Evolutionary conservation across 92 coral and sea anemone species (phyloP), one percentile per base, ranked within the genome.

Genomic region (Porites evermanni): DNA sequence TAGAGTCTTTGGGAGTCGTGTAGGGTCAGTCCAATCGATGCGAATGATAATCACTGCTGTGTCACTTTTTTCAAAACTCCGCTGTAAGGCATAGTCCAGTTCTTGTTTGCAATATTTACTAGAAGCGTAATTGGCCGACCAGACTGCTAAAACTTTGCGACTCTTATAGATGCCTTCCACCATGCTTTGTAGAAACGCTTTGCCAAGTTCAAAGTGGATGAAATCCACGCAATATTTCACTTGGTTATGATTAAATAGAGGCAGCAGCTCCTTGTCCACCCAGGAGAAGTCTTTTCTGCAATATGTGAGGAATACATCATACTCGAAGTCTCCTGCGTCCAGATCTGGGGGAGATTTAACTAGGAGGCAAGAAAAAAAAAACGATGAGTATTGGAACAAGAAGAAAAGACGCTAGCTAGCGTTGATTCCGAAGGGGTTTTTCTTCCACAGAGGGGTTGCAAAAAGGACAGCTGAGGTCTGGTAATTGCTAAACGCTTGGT

Each of bases 281-380:
- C 79, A 83, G 5, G 61, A 0, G 1, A 12, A 61, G 23, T 83
- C 87, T 29, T 73, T 74, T 23, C 66, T 73, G 60, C 87, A 50
- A 20, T 83, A 83, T 10, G 87, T 50, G 73, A 83, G 17, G 44
- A 83, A 83, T 20, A 74, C 87, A 61, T 83, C 87, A 59, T 83
- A 74, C 17, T 83, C 32, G 74, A 60, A 51, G 52, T 63, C 64
- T 44, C 2, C 21, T 13, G 8, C 56, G 14, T 81, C 87, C 11
- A 9, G 5, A 8, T 59, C 70, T 2, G 58, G 56, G 5, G 18
- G 19, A 54, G 59, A 50, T 80, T 17, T 68, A 6, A 80, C 85
- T 81, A 58, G 10, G 18, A 58, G 38, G 64, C 21, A 29, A 17
- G 53, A 6, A 64, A 61, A 6, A 64, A 61, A 13, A 8, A 32